A percentile compares a stretch with the other conserved stretches of the same genome.
phyloP scores from a whole-genome alignment of 2,797 vertebrate genomes.

The Chaenodraco wilsoni region DNA sequence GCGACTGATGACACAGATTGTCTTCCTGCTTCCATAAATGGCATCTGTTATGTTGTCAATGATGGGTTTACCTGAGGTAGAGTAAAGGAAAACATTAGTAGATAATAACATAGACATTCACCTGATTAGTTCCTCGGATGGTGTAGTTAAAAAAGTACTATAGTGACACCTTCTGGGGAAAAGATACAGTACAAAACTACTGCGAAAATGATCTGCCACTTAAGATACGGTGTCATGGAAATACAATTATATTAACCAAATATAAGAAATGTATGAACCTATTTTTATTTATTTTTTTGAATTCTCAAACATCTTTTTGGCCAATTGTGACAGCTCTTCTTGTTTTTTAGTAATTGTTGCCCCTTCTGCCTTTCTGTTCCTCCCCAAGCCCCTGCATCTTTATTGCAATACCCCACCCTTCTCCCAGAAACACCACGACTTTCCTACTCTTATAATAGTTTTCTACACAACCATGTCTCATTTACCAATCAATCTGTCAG shows the following conservation, averaged over 20 bases:
- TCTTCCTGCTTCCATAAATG: conserved; percentile 85
- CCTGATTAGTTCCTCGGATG: background rate
- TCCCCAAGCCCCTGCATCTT: too few relatives aligned
- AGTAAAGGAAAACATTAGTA: background rate
- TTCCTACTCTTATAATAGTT: background rate
- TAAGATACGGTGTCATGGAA: too few relatives aligned
- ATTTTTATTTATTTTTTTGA: too few relatives aligned
- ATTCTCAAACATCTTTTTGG: too few relatives aligned
- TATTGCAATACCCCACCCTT: too few relatives aligned
- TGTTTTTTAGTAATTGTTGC: too few relatives aligned
- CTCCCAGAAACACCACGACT: background rate
- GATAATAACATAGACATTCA: background rate
- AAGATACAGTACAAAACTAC: conserved; percentile 13
- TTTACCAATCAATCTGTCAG: background rate
- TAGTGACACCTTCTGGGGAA: conserved; percentile 33
- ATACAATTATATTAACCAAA: too few relatives aligned
- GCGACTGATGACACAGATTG: conserved; percentile 83
- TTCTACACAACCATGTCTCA: background rate
- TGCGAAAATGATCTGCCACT: too few relatives aligned
- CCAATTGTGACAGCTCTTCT: too few relatives aligned
- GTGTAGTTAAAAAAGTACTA: background rate
- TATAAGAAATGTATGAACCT: too few relatives aligned
- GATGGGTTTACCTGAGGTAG: conserved; percentile 75
- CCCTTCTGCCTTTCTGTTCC: too few relatives aligned
- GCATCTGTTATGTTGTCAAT: conserved; percentile 84